Conservation (phyloP, 2,888 invertebrate genomes). For the Abrostola triplasia region DNA sequence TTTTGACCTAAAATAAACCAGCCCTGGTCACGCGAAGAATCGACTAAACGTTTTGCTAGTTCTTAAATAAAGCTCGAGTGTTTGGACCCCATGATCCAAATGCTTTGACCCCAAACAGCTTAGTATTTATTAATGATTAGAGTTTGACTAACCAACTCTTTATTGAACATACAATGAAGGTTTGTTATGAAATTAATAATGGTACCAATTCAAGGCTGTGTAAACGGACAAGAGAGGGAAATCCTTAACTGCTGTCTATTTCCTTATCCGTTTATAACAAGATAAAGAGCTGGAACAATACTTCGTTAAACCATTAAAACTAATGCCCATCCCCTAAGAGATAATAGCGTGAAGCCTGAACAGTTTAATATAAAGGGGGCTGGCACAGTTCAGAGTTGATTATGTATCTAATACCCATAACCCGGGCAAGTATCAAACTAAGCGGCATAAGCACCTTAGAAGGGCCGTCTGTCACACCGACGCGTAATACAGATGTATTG, state of each 20-base stretch:
- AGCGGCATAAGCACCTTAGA: slow-evolving; percentile 52
- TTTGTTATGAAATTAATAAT: too few species aligned
- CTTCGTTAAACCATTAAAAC: slow-evolving; percentile 32
- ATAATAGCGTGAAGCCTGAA: slow-evolving; percentile 36
- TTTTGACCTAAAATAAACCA: too few species aligned
- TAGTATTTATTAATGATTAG: too few species aligned
- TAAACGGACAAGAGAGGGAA: background rate
- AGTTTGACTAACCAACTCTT: too few species aligned
- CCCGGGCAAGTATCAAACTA: slow-evolving; percentile 48
- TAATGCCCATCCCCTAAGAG: slow-evolving; percentile 28
- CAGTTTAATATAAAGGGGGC: slow-evolving; percentile 42
- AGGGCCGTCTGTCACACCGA: slow-evolving; percentile 29
- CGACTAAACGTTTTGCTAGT: too few species aligned
- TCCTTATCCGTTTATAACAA: slow-evolving; percentile 4
- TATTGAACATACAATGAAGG: too few species aligned
- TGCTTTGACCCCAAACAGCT: too few species aligned
- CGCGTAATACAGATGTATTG: background rate
- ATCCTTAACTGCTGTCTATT: background rate
- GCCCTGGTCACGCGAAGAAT: too few species aligned
- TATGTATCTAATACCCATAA: slow-evolving; percentile 59
- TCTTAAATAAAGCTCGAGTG: too few species aligned
- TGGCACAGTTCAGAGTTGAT: slow-evolving; percentile 52
- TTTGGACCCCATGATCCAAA: too few species aligned
- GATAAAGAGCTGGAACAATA: slow-evolving; percentile 18
- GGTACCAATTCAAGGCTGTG: too few species aligned